Evolutionary conservation across 2,113 vertebrate species (phyloP).

Genomic region (Tenebrosternarchus preto): DNA sequence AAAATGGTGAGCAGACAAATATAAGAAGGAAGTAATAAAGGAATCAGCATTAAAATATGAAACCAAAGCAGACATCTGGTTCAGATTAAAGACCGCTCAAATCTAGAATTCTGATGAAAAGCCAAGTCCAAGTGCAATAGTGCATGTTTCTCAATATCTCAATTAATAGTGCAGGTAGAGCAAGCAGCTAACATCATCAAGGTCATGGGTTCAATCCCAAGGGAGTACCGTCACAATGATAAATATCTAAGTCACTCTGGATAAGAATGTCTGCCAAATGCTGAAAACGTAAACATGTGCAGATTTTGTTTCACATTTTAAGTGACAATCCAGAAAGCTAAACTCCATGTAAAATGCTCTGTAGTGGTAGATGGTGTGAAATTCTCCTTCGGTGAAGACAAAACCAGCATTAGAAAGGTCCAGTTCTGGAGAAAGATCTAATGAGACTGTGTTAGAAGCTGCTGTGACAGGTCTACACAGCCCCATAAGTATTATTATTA

Average conservation of each 20-base stretch:
- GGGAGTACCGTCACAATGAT: too few species aligned
- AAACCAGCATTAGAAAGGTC: neutral
- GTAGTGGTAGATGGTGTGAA: neutral
- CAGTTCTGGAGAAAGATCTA: neutral
- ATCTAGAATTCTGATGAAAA: neutral
- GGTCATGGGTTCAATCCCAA: too few species aligned
- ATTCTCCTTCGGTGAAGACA: neutral
- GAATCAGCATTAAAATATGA: too few species aligned
- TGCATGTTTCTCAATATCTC: too few species aligned
- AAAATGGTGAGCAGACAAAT: constrained; percentile 31
- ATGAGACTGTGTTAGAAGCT: neutral
- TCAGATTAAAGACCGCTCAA: neutral
- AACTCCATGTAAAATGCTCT: neutral
- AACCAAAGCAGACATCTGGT: too few species aligned
- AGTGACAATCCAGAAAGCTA: neutral
- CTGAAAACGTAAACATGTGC: neutral
- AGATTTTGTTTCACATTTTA: neutral
- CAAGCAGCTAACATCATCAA: too few species aligned
- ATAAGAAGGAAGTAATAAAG: constrained; percentile 13
- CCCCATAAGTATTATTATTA: neutral
- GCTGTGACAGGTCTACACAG: neutral
- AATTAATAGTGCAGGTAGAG: neutral
- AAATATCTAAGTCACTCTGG: too few species aligned
- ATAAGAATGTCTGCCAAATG: too few species aligned
- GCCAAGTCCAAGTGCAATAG: too few species aligned